A percentile compares a stretch with the other conserved stretches of the same genome.
phyloP scores from a whole-genome alignment of 2,797 vertebrate genomes.

The Ceryle rudis region DNA sequence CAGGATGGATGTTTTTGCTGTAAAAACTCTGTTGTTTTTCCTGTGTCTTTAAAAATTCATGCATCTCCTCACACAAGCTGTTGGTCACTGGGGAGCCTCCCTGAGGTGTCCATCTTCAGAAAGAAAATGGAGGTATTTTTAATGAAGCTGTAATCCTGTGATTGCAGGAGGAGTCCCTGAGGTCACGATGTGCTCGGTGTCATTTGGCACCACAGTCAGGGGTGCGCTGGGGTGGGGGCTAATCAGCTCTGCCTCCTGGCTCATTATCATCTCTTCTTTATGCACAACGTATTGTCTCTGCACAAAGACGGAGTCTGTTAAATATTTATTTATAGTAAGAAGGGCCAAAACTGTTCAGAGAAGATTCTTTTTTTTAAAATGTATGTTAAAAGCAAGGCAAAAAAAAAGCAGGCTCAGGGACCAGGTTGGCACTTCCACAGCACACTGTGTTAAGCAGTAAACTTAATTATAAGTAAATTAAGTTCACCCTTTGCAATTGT shows the following conservation, averaged over 20 bases:
- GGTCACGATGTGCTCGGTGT: neutral
- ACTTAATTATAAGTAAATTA: conserved; percentile 13
- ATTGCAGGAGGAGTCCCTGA: neutral
- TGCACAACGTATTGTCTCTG: neutral
- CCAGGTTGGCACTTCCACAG: neutral
- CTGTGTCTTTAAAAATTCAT: accelerated
- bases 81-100: neutral
- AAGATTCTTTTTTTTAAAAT: neutral
- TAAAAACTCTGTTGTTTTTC: neutral
- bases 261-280: conserved; percentile 55
- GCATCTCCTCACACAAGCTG: neutral
- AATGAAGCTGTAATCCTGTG: neutral
- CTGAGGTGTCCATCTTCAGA: neutral
- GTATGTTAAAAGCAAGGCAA: neutral
- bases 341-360: neutral
- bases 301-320: neutral
- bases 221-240: neutral
- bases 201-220: neutral
- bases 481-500: neutral
- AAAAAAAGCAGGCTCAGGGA: neutral
- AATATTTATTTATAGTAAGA: neutral
- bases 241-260: neutral
- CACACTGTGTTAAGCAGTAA: neutral
- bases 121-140: neutral
- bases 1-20: neutral